Evolutionary conservation across 2,888 invertebrate species (phyloP), one percentile per base, ranked within the genome.

Genomic region (Didymodactylos carnosus): DNA sequence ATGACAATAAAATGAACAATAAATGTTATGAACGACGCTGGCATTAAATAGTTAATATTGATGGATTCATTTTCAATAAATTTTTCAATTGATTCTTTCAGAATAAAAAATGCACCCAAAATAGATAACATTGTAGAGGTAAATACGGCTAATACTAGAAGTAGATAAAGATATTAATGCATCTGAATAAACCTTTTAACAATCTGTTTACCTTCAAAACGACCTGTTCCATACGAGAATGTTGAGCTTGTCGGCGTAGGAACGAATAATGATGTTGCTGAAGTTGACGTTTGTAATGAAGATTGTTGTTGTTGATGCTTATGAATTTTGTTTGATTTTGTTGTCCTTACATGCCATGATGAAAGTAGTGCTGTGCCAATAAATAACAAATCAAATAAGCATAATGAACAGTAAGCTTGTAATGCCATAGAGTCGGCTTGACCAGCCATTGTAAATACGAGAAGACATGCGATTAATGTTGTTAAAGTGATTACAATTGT

Each of bases 31-130:
- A 72, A 29, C 3, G 75, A 51, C 13, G 71, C 71, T 16, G 43
- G 53, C 10, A 74, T 27, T 23, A 74, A 23, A 53, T 29, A 35
- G 29, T 39, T 43, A 10, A 43, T 69, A 10, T 29, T 39, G 35
- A 43, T 39, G 5, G 62, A 8, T 39, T 29, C 43, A 46, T 43
- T 27, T 71, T 46, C 39, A 27, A 71, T 14, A 69, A 16, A 62
- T 62, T 62, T 62, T 35, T 62, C 62, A 62, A 62, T 62, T 3
- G 62, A 75, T 79, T 84, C 84, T 79, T 86, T 86, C 13, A 85
- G 78, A 46, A 86, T 81, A 78, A 86, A 86, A 72, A 86, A 80
- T 0, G 85, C 81, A n/a, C 85, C 85, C n/a, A 86, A 79, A 76
- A 84, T 84, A 8, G 85, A 83, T 41, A 86, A 79, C 76, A 85